Conservation (phyloP, 1,140 invertebrate species). For the Drosophila sucinea region DNA sequence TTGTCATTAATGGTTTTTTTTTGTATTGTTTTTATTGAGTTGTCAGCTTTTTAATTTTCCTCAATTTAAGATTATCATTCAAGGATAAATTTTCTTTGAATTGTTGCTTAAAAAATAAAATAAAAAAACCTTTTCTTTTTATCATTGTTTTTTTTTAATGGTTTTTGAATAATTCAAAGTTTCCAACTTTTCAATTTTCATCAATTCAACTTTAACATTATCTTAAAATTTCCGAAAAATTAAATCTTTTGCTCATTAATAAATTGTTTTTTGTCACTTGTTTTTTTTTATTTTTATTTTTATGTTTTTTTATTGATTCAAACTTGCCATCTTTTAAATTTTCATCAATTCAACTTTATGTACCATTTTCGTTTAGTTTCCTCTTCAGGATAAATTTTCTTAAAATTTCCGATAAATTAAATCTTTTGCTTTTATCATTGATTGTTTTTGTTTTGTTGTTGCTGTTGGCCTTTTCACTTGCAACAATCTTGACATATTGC, state of each 20-base stretch:
- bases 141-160: too few relatives aligned
- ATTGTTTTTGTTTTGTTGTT: not conserved
- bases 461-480: constrained; percentile 11
- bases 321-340: not conserved
- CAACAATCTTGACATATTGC: constrained; percentile 20
- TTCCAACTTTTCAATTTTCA: not conserved
- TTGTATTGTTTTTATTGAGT: too few relatives aligned
- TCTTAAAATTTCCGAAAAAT: not conserved
- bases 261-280: too few relatives aligned
- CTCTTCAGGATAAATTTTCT: not conserved
- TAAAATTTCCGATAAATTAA: not conserved
- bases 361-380: too few relatives aligned
- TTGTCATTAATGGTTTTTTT: too few relatives aligned
- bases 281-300: too few relatives aligned
- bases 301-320: not conserved
- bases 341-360: not conserved
- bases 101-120: too few relatives aligned
- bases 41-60: too few relatives aligned
- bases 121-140: too few relatives aligned
- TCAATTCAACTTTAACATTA: not conserved
- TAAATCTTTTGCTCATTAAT: not conserved
- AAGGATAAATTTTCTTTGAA: too few relatives aligned
- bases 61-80: too few relatives aligned
- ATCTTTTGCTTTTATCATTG: not conserved
- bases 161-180: not conserved